These are phyloP conservation scores for Leptopilina myrica DNA, from an alignment of 2,888 invertebrate genomes.

Conservation along the genomic window DNA sequence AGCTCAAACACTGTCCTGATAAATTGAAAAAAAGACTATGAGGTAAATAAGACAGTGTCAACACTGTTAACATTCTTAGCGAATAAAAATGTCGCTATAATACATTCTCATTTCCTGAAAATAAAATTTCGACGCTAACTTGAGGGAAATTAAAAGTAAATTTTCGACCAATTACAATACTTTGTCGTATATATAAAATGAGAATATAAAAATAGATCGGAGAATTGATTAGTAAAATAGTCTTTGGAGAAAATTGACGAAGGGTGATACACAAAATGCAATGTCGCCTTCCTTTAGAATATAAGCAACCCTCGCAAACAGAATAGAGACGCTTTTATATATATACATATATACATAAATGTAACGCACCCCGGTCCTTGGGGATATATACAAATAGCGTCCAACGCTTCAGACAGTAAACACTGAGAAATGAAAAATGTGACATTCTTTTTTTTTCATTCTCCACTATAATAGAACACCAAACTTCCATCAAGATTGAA, in stretches of 20 bases:
- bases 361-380: background rate
- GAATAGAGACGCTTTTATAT: background rate
- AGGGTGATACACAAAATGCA: conserved; percentile 26
- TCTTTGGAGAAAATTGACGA: conserved; percentile 26
- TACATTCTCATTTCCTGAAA: too few relatives aligned
- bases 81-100: too few relatives aligned
- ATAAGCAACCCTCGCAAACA: conserved; percentile 10
- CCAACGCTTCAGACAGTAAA: conserved; percentile 27
- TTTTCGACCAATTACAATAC: background rate
- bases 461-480: background rate
- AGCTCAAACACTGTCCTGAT: too few relatives aligned
- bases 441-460: background rate
- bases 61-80: too few relatives aligned
- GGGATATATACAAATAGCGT: conserved; percentile 19
- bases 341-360: background rate
- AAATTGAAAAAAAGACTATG: too few relatives aligned
- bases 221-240: background rate
- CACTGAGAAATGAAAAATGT: conserved; percentile 30
- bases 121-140: too few relatives aligned
- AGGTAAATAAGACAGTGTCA: too few relatives aligned
- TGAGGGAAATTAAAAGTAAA: too few relatives aligned
- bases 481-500: background rate
- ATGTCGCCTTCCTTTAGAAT: conserved; percentile 23
- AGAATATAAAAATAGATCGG: background rate
- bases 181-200: too few relatives aligned